Conservation (phyloP, 2,797 vertebrate species). For the Tarsius wallacei region DNA sequence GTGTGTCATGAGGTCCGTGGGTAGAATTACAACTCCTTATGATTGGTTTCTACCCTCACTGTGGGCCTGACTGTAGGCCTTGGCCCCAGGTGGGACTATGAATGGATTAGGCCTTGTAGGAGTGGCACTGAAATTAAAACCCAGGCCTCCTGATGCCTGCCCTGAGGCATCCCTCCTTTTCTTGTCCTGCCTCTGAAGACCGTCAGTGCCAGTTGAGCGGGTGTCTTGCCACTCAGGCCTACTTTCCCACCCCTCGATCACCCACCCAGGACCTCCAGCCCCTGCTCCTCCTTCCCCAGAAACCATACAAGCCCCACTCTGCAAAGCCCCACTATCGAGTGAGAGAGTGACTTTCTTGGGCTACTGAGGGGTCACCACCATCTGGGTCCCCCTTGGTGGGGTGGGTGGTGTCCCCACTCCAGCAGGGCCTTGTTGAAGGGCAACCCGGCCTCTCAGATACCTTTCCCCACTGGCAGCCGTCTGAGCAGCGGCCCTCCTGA, state of each 20-base stretch:
- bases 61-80: not conserved
- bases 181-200: not conserved
- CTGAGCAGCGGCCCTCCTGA: not conserved
- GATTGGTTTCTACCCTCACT: not conserved
- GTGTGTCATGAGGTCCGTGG: not conserved
- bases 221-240: not conserved
- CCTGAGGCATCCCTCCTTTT: rapidly evolving
- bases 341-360: not conserved
- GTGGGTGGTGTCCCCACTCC: not conserved
- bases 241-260: too few species aligned
- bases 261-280: not conserved
- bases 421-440: not conserved
- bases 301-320: not conserved
- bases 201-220: not conserved
- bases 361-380: not conserved
- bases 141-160: too few species aligned
- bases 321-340: not conserved
- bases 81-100: not conserved
- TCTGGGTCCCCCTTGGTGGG: not conserved
- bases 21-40: not conserved
- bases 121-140: not conserved
- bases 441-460: not conserved
- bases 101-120: not conserved
- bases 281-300: not conserved
- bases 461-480: not conserved